A percentile compares a stretch with the other conserved stretches of the same genome.
Evolutionary conservation across 2,113 vertebrate genomes (phyloP).

Genomic region (Pardalotus punctatus): DNA sequence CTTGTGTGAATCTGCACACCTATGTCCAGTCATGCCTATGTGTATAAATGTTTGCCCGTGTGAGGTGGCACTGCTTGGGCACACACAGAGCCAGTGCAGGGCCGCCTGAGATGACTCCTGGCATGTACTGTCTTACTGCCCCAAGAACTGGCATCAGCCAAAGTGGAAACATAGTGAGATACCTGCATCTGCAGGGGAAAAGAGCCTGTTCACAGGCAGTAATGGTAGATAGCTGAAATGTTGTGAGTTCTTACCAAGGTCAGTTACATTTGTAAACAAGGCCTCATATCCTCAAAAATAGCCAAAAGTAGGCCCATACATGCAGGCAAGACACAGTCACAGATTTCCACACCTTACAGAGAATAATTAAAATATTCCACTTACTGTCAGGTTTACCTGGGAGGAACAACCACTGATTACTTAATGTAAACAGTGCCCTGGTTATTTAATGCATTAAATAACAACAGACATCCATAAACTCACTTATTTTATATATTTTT

Average conservation of each 20-base stretch:
- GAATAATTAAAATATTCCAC: neutral
- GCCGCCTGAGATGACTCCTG: neutral
- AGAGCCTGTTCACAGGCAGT: neutral
- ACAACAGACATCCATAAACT: neutral
- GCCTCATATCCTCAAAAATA: neutral
- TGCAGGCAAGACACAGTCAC: neutral
- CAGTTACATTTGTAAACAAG: neutral
- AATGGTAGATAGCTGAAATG: neutral
- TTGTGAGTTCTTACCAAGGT: neutral
- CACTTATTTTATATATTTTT: neutral
- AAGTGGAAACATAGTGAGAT: neutral
- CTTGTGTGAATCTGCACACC: neutral
- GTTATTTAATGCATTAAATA: neutral
- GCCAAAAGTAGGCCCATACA: neutral
- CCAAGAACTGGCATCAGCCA: neutral
- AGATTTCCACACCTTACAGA: neutral
- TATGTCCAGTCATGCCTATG: rapidly evolving
- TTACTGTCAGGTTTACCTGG: neutral
- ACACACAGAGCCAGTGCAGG: neutral
- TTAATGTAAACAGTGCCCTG: neutral
- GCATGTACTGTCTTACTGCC: neutral
- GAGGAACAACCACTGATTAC: neutral
- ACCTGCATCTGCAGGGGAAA: neutral
- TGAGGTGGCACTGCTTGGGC: neutral
- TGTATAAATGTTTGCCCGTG: neutral